Conservation (phyloP, 2,888 invertebrate species). For the Stegophylla sp. region DNA sequence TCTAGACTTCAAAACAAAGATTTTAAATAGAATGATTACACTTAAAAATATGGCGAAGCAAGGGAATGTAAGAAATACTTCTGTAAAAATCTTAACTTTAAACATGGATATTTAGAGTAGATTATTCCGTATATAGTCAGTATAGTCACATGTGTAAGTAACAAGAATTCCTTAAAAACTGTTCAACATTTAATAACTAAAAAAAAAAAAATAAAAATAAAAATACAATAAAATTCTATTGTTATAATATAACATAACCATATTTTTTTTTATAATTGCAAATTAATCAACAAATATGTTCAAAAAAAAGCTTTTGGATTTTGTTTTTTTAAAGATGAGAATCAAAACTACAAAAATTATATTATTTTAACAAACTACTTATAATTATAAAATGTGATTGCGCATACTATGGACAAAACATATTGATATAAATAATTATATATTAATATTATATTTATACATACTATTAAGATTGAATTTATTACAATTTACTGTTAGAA, state of each 20-base stretch:
- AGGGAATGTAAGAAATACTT: too few species aligned
- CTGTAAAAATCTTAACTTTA: too few species aligned
- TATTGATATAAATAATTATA: slow-evolving; percentile 32
- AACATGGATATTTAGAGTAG: too few species aligned
- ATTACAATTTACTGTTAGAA: slow-evolving; percentile 31
- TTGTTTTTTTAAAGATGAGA: neutral
- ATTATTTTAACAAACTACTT: slow-evolving; percentile 49
- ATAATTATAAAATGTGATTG: slow-evolving; percentile 34
- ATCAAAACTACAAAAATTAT: neutral
- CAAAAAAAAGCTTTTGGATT: neutral
- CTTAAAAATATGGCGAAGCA: too few species aligned
- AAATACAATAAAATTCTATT: too few species aligned
- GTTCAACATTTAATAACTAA: too few species aligned
- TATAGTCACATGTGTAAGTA: neutral
- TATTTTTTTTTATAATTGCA: neutral
- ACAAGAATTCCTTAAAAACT: neutral
- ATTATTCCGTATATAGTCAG: too few species aligned
- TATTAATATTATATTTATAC: slow-evolving; percentile 39
- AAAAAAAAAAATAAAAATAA: too few species aligned
- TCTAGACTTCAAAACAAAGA: too few species aligned
- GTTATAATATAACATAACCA: neutral
- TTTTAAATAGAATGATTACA: too few species aligned
- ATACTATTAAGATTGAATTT: slow-evolving; percentile 32
- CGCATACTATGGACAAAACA: slow-evolving; percentile 31
- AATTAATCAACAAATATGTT: neutral